These are phyloP conservation scores for Enteromius unitaeniatus DNA, from an alignment of 2,797 vertebrate species.

Conservation along the genomic window DNA sequence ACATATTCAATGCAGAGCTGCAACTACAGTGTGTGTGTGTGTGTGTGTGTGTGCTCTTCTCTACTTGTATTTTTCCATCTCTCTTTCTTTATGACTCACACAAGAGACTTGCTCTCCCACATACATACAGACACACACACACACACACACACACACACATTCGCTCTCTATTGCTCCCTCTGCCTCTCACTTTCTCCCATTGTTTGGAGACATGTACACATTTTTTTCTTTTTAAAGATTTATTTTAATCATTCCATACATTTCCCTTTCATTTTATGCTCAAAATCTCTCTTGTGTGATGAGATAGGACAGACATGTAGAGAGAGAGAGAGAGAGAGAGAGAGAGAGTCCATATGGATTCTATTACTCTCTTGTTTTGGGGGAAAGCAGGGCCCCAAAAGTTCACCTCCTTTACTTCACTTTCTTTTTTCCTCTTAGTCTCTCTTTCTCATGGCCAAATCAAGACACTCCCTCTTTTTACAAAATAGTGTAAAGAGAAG, in stretches of 20 bases:
- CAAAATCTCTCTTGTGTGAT: background rate
- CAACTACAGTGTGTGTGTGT: conserved; percentile 15
- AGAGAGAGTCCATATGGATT: conserved; percentile 57
- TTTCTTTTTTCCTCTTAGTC: conserved; percentile 31
- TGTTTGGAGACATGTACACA: background rate
- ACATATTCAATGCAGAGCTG: conserved; percentile 25
- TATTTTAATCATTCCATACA: background rate
- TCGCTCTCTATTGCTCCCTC: background rate
- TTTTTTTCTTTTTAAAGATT: background rate
- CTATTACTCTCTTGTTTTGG: conserved; percentile 59
- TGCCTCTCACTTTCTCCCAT: background rate
- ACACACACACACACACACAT: conserved; percentile 29
- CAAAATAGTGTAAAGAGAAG: conserved; percentile 57
- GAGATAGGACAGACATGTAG: background rate
- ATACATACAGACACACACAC: conserved; percentile 31
- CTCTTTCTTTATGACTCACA: conserved; percentile 56
- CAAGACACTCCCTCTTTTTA: conserved; percentile 58
- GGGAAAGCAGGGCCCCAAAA: conserved; percentile 58
- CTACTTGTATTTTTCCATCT: conserved; percentile 62
- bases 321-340: background rate
- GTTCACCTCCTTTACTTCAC: conserved; percentile 57
- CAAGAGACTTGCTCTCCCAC: conserved; percentile 34
- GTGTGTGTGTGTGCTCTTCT: conserved; percentile 56
- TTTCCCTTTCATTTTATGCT: background rate
- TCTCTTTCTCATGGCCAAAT: conserved; percentile 45